These are phyloP conservation scores for Adoxophyes honmai DNA, from an alignment of 1,140 invertebrate species.

Conservation along the genomic window DNA sequence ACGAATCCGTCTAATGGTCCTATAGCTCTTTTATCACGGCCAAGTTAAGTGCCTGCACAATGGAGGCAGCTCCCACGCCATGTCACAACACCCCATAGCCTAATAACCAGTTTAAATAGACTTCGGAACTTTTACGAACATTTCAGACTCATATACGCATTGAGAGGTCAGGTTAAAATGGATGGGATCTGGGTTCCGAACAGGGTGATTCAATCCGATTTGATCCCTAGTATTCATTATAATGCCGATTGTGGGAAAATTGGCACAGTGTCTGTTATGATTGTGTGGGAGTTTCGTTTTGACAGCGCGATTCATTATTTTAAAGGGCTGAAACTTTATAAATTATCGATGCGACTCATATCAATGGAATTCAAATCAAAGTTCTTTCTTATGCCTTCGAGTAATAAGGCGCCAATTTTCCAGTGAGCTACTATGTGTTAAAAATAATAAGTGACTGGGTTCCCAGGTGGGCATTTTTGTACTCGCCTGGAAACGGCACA, in stretches of 20 bases:
- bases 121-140: neutral
- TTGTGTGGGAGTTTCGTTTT: constrained; percentile 69
- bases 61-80: constrained; percentile 66
- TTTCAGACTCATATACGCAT: constrained; percentile 5
- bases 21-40: constrained; percentile 70
- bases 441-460: too few relatives aligned
- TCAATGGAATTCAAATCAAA: too few relatives aligned
- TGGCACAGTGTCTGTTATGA: constrained; percentile 66
- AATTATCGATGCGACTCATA: too few relatives aligned
- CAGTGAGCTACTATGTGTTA: too few relatives aligned
- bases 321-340: constrained; percentile 4
- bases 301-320: constrained; percentile 41
- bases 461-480: too few relatives aligned
- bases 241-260: constrained; percentile 72
- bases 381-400: too few relatives aligned
- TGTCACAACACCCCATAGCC: constrained; percentile 67
- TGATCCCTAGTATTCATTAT: constrained; percentile 60
- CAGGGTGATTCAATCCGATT: constrained; percentile 59
- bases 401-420: too few relatives aligned
- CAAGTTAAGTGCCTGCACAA: constrained; percentile 72
- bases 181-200: constrained; percentile 31
- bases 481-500: too few relatives aligned
- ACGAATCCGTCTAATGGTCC: constrained; percentile 72
- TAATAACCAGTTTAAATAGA: constrained; percentile 37
- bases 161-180: constrained; percentile 35